A percentile compares a stretch with the other conserved stretches of the same genome.
phyloP scores from a whole-genome alignment of 2,797 vertebrate species.

The Sphenopsis melanotis region DNA sequence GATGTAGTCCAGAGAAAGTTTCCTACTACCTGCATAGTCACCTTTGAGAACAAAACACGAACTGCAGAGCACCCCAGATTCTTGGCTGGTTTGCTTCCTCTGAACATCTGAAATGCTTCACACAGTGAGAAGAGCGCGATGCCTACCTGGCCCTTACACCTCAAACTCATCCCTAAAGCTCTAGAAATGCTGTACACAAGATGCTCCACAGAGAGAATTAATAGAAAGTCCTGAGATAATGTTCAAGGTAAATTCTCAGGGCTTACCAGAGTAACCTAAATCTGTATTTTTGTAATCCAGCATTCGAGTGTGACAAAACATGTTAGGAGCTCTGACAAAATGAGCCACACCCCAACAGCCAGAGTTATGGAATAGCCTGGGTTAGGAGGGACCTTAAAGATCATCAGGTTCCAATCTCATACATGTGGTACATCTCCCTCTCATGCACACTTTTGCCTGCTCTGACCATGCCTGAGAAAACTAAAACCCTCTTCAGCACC shows the following conservation, averaged over 20 bases:
- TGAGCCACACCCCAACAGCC: neutral
- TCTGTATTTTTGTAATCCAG: neutral
- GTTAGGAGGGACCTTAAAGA: neutral
- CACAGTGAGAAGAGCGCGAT: neutral
- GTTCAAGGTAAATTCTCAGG: neutral
- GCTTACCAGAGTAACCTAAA: neutral
- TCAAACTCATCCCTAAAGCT: neutral
- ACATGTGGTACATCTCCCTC: neutral
- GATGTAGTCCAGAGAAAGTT: neutral
- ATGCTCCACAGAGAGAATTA: neutral
- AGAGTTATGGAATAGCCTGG: neutral
- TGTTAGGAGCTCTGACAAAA: neutral
- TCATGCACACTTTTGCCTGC: neutral
- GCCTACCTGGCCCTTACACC: neutral
- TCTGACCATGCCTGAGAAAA: neutral
- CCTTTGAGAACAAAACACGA: neutral
- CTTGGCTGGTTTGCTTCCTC: neutral
- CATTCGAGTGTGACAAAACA: fast-evolving
- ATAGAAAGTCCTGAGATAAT: neutral
- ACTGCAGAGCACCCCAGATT: neutral
- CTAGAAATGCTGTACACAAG: neutral
- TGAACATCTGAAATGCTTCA: neutral
- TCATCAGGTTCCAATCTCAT: neutral
- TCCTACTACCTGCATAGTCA: neutral
- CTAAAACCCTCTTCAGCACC: neutral